Conservation (phyloP, 1,140 invertebrate species). For the Brachionus koreanus region DNA sequence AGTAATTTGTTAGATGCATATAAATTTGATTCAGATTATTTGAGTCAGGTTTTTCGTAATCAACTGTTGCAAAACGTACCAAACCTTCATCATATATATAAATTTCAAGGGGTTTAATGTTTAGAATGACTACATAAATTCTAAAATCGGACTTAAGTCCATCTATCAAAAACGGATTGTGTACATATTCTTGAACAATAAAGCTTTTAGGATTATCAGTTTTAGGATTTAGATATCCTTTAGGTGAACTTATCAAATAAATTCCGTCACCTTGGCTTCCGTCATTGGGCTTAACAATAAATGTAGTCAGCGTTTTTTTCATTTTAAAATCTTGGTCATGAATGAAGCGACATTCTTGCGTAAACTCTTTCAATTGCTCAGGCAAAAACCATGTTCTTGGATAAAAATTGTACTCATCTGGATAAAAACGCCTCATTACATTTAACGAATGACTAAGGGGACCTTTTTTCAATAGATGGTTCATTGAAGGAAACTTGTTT, state of each 20-base stretch:
- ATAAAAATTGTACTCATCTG: slow-evolving; percentile 60
- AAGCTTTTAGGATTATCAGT: slow-evolving; percentile 22
- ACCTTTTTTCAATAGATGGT: slow-evolving; percentile 60
- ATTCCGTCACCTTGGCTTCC: slow-evolving; percentile 62
- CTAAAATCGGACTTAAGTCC: slow-evolving; percentile 61
- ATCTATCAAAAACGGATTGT: slow-evolving; percentile 60
- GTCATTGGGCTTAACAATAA: slow-evolving; percentile 61
- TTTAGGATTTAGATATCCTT: slow-evolving; percentile 49
- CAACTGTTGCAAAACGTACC: slow-evolving; percentile 59
- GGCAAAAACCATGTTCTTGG: slow-evolving; percentile 61
- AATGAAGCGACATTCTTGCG: slow-evolving; percentile 46
- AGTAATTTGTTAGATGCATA: slow-evolving; percentile 63
- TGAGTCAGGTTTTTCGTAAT: slow-evolving; percentile 55
- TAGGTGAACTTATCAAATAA: slow-evolving; percentile 58
- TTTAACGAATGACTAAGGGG: slow-evolving; percentile 58
- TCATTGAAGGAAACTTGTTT: slow-evolving; percentile 49
- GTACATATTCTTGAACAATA: slow-evolving; percentile 59
- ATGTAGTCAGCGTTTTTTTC: slow-evolving; percentile 51
- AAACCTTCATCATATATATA: slow-evolving; percentile 60
- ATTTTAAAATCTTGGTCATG: slow-evolving; percentile 44
- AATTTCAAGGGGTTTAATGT: slow-evolving; percentile 59
- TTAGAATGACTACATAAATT: slow-evolving; percentile 60
- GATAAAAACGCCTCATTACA: slow-evolving; percentile 59
- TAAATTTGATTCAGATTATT: slow-evolving; percentile 50
- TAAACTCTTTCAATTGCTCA: slow-evolving; percentile 58